Percentiles rank a stretch among this genome's conserved stretches.
Evolutionary conservation across 2,797 vertebrate genomes (phyloP).

Genomic region (Lophius americanus): DNA sequence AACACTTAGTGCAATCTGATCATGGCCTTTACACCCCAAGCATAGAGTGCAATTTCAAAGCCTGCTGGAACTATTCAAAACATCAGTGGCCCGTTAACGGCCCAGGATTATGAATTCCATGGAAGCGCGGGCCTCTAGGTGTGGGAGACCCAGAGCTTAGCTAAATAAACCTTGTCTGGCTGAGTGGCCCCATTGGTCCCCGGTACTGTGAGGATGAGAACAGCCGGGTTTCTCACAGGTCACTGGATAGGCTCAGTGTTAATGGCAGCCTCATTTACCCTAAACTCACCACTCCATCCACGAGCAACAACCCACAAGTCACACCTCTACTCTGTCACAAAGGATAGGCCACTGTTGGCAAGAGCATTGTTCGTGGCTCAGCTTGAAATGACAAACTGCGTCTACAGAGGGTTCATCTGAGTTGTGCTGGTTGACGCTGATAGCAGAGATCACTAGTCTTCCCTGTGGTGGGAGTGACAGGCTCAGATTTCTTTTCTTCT

Average conservation of each 20-base stretch:
- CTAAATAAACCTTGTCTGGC: slow-evolving; percentile 79
- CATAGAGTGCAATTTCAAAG: slow-evolving; percentile 67
- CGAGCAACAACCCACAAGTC: slow-evolving; percentile 52
- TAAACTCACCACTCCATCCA: slow-evolving; percentile 49
- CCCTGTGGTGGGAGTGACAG: slow-evolving; percentile 66
- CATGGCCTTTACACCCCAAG: slow-evolving; percentile 54
- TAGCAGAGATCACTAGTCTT: slow-evolving; percentile 71
- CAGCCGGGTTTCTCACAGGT: slow-evolving; percentile 65
- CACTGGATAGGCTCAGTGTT: slow-evolving; percentile 52
- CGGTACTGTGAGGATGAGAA: slow-evolving; percentile 49
- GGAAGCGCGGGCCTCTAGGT: slow-evolving; percentile 57
- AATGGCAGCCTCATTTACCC: slow-evolving; percentile 60
- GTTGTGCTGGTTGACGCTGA: slow-evolving; percentile 73
- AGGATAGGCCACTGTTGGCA: slow-evolving; percentile 45
- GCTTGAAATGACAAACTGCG: slow-evolving; percentile 68
- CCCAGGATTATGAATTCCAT: slow-evolving; percentile 74
- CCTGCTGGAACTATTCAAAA: slow-evolving; percentile 74
- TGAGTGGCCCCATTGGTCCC: slow-evolving; percentile 66
- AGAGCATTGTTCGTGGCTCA: slow-evolving; percentile 62
- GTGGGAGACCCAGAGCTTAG: slow-evolving; percentile 73
- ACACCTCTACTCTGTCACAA: slow-evolving; percentile 52
- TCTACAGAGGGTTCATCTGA: slow-evolving; percentile 47
- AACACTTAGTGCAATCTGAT: slow-evolving; percentile 57
- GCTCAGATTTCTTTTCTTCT: slow-evolving; percentile 52
- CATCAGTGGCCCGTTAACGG: slow-evolving; percentile 57